Evolutionary conservation across 1,140 invertebrate genomes (phyloP), one percentile per base, ranked within the genome.

Genomic region (Drosophila burlai): DNA sequence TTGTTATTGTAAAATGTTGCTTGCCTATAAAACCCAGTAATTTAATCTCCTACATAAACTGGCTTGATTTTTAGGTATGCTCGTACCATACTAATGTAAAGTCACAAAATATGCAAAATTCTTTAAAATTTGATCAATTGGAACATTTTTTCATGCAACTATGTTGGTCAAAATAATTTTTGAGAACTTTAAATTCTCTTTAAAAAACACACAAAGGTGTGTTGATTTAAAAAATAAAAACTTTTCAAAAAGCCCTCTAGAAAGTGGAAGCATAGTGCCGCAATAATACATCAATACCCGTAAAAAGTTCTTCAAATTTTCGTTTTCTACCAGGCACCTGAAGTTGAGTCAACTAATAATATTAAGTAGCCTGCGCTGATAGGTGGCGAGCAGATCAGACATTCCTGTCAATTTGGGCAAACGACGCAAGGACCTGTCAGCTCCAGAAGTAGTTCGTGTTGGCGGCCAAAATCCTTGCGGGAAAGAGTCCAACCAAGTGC

Each of bases 361-460:
- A 5, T 34, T 36, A 34, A 65, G n/a, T 34, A 29, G 3, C 29
- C 15, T 18, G 10, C 10, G 3, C 18, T 63, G 21, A 36, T 47
- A 34, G 40, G 42, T 55, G 18, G 31, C 18, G 21, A 24, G 52
- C 49, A 61, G 21, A 65, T 64, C 62, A 58, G 49, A 36, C 64
- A 50, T 59, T 13, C 10, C 38, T 52, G 78, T 57, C 81, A 83
- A 76, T 76, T 83, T 83, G 72, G 54, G 29, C 55, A 65, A 61
- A 76, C 42, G 52, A 50, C 40, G 66, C 58, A 61, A 49, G 31
- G 54, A 68, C 26, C 49, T 71, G 76, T 83, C 81, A 83, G 40
- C 31, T 34, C 15, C 77, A 81, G 77, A 21, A 40, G 21, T 46
- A 29, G 15, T 42, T 55, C 10, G n/a, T 47, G 24, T 18, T 26